These are phyloP conservation scores for Oryzias celebensis DNA, from an alignment of 2,113 vertebrate species.

Conservation along the genomic window DNA sequence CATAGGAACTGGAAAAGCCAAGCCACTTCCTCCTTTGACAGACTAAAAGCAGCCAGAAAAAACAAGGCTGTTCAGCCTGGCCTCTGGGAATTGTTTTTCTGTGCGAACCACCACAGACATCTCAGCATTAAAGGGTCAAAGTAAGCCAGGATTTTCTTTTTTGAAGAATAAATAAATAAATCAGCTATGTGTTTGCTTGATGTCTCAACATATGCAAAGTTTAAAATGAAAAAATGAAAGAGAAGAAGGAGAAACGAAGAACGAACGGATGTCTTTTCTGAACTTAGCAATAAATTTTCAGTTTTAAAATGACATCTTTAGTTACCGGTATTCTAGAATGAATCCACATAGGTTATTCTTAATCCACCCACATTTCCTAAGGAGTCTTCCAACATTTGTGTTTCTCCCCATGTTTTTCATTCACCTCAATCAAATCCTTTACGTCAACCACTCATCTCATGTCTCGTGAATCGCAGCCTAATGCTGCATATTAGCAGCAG, in stretches of 20 bases:
- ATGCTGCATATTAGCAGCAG: constrained; percentile 72
- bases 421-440: constrained; percentile 66
- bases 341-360: not conserved
- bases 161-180: constrained; percentile 31
- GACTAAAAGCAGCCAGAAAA: constrained; percentile 53
- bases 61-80: constrained; percentile 52
- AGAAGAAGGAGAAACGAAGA: constrained; percentile 3
- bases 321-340: constrained; percentile 4
- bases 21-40: constrained; percentile 60
- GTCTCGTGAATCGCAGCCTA: constrained; percentile 70
- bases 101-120: constrained; percentile 42
- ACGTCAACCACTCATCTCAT: constrained; percentile 55
- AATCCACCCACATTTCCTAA: not conserved
- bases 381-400: constrained; percentile 1
- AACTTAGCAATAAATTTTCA: not conserved
- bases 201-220: constrained; percentile 56
- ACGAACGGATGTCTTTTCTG: constrained; percentile 1
- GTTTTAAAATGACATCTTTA: not conserved
- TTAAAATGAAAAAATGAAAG: constrained; percentile 16
- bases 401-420: constrained; percentile 45
- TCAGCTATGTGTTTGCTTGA: constrained; percentile 29
- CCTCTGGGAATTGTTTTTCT: constrained; percentile 57
- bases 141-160: constrained; percentile 55
- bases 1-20: constrained; percentile 53
- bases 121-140: constrained; percentile 57